These are phyloP conservation scores for Choristoneura rosaceana DNA, from an alignment of 2,888 invertebrate species.

Conservation along the genomic window DNA sequence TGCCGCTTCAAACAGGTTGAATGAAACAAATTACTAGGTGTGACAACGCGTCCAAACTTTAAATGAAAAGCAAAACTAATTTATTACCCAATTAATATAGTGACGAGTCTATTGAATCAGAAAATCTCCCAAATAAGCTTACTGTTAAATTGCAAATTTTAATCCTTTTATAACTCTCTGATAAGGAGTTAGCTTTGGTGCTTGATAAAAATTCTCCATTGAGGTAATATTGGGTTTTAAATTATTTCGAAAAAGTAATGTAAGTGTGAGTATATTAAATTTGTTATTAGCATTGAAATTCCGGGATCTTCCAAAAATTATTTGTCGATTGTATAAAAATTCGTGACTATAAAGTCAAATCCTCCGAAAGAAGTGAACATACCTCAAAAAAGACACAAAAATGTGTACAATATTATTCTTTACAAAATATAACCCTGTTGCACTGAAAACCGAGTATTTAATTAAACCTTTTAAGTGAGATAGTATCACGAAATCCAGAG, in stretches of 20 bases:
- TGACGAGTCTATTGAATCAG: background rate
- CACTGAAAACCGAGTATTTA: constrained; percentile 13
- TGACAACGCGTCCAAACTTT: constrained; percentile 9
- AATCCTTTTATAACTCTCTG: background rate
- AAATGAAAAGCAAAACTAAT: constrained; percentile 17
- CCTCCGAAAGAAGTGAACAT: background rate
- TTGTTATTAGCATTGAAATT: too few species aligned
- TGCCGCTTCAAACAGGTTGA: constrained; percentile 49
- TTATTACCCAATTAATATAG: constrained; percentile 18
- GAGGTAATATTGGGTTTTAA: background rate
- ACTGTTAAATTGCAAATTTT: constrained; percentile 1
- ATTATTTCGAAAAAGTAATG: background rate
- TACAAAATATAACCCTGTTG: background rate
- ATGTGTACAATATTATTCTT: background rate
- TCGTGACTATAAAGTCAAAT: too few species aligned
- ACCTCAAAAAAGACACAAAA: background rate
- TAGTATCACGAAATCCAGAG: constrained; percentile 21
- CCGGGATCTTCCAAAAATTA: too few species aligned
- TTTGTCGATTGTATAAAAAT: too few species aligned
- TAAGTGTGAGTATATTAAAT: too few species aligned
- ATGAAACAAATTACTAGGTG: constrained; percentile 53
- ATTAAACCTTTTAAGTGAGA: constrained; percentile 23
- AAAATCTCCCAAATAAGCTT: constrained; percentile 1
- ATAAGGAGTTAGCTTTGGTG: background rate
- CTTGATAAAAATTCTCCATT: background rate